These are phyloP conservation scores for Tragulus kanchil DNA, from an alignment of 2,113 vertebrate species.

Conservation along the genomic window DNA sequence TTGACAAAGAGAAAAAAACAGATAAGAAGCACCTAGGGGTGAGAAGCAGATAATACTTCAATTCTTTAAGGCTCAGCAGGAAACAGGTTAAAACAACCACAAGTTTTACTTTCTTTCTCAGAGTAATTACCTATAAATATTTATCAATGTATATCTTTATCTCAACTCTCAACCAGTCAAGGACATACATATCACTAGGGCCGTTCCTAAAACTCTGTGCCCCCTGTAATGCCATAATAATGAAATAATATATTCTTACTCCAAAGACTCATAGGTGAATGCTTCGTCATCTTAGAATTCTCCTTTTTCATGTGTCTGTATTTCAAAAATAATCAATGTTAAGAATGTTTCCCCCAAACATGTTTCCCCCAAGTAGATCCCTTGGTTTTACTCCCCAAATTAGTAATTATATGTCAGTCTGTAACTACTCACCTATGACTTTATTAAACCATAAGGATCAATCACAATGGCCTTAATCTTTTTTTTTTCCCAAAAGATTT, in stretches of 20 bases:
- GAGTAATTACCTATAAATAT: not conserved
- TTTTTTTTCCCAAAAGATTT: constrained; percentile 36
- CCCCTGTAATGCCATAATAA: not conserved
- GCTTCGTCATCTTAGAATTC: not conserved
- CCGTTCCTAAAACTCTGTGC: not conserved
- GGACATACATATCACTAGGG: not conserved
- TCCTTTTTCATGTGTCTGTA: not conserved
- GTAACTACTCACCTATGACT: not conserved
- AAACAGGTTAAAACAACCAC: constrained; percentile 13
- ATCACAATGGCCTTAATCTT: not conserved
- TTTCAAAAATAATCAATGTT: constrained; percentile 25
- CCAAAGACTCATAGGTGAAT: not conserved
- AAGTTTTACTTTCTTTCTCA: not conserved
- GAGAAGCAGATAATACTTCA: constrained; percentile 1
- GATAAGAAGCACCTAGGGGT: not conserved
- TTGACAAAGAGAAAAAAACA: not conserved
- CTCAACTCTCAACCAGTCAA: not conserved
- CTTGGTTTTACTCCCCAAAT: not conserved
- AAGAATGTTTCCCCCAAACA: not conserved
- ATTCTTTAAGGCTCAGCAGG: not conserved
- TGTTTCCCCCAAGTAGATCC: not conserved
- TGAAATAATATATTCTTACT: constrained; percentile 1
- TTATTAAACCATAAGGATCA: not conserved
- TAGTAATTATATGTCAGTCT: not conserved
- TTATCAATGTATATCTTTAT: not conserved